Conservation (phyloP, 2,797 vertebrate genomes). For the Falco biarmicus region DNA sequence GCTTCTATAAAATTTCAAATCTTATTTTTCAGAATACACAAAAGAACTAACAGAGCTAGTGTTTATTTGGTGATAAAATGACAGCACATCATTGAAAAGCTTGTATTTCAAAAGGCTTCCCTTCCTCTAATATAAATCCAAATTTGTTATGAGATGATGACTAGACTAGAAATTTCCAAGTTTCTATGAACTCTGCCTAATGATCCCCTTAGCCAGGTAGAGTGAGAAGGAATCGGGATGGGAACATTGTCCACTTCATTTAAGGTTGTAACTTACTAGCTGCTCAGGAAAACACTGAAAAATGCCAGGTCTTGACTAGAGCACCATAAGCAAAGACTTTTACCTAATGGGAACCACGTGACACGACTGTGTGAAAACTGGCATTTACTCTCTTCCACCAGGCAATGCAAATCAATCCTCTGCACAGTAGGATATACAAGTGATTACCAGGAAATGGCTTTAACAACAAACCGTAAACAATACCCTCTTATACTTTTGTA, state of each 20-base stretch:
- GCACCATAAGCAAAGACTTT: not conserved
- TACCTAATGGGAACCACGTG: accelerated
- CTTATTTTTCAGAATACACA: not conserved
- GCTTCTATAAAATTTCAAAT: not conserved
- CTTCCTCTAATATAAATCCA: not conserved
- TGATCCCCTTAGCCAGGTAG: not conserved
- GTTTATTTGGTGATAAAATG: not conserved
- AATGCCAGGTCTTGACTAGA: not conserved
- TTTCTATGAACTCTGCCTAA: not conserved
- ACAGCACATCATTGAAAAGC: not conserved
- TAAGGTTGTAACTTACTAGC: not conserved
- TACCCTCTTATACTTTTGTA: not conserved
- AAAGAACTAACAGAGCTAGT: not conserved
- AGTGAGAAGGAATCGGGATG: not conserved
- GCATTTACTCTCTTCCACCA: not conserved
- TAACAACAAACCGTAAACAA: not conserved
- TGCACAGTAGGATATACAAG: not conserved
- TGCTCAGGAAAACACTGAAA: not conserved
- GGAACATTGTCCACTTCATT: not conserved
- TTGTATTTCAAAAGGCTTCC: not conserved
- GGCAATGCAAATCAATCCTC: not conserved
- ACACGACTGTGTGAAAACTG: not conserved
- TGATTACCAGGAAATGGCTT: not conserved
- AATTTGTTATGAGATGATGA: not conserved
- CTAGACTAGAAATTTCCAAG: not conserved